Percentiles rank a stretch among this genome's conserved stretches.
Conservation (phyloP, 2,113 vertebrate genomes). For the Motacilla alba region DNA sequence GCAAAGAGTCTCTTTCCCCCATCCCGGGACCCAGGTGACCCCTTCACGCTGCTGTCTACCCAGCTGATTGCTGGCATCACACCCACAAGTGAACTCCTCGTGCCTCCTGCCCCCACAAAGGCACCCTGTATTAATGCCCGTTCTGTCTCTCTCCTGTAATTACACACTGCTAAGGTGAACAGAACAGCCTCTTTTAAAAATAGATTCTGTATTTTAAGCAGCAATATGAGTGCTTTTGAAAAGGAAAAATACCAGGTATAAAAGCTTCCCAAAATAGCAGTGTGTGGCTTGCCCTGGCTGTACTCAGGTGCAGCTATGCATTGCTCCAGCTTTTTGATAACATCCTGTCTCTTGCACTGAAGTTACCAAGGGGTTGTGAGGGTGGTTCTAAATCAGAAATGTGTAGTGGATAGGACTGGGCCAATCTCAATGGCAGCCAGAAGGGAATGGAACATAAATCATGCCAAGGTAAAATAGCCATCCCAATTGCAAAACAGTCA, state of each 20-base stretch:
- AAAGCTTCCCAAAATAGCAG: slow-evolving; percentile 43
- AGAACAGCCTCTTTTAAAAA: not conserved
- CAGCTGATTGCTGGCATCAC: not conserved
- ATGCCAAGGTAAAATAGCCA: slow-evolving; percentile 4
- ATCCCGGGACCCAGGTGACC: rapidly evolving
- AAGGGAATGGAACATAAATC: slow-evolving; percentile 40
- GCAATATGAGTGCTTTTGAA: slow-evolving; percentile 2
- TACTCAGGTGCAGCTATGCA: slow-evolving; percentile 29
- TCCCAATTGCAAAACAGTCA: slow-evolving; percentile 21
- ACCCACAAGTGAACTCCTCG: not conserved
- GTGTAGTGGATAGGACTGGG: not conserved
- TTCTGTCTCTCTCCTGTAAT: not conserved
- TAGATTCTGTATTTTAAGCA: slow-evolving; percentile 36
- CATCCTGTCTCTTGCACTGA: slow-evolving; percentile 11
- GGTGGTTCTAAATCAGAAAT: slow-evolving; percentile 30
- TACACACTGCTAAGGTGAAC: not conserved
- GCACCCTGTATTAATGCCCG: not conserved
- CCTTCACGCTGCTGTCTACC: rapidly evolving
- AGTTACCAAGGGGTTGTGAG: not conserved
- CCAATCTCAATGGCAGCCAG: not conserved
- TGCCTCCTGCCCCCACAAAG: not conserved
- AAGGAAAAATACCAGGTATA: slow-evolving; percentile 37
- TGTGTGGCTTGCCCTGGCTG: not conserved
- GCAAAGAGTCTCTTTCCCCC: not conserved
- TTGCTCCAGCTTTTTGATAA: slow-evolving; percentile 33